phyloP scores from a whole-genome alignment of 1,140 invertebrate genomes.

The Zaprionus ornatus region DNA sequence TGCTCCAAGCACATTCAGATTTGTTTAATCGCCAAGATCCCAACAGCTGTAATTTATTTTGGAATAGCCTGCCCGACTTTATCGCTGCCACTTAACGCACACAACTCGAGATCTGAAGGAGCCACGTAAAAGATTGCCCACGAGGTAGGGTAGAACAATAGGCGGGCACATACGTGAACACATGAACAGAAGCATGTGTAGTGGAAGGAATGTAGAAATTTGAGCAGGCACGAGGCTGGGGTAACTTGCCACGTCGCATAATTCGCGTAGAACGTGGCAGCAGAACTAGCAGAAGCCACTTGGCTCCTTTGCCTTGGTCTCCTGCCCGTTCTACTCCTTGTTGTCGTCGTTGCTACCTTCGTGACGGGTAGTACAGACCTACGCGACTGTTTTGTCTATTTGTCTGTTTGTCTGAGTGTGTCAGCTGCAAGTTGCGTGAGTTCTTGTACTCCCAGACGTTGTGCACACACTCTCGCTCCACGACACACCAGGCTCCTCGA shows the following conservation, averaged over 20 bases:
- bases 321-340: not conserved
- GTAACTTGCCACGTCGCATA: conserved; percentile 34
- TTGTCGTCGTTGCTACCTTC: not conserved
- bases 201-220: conserved; percentile 18
- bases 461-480: conserved; percentile 44
- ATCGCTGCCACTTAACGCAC: conserved; percentile 18
- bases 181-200: not conserved
- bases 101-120: conserved; percentile 18
- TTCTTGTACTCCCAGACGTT: conserved; percentile 49
- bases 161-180: not conserved
- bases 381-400: conserved; percentile 27
- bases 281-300: not conserved
- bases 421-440: conserved; percentile 63
- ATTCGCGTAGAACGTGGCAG: conserved; percentile 1
- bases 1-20: not conserved
- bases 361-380: conserved; percentile 15
- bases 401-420: conserved; percentile 33
- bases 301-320: not conserved
- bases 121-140: conserved; percentile 46
- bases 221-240: conserved; percentile 8
- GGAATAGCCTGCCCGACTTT: conserved; percentile 8
- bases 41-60: conserved; percentile 1
- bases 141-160: conserved; percentile 17
- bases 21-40: not conserved
- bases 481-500: conserved; percentile 52